Evolutionary conservation across 2,888 invertebrate species (phyloP).

Genomic region (Pammene aurita): DNA sequence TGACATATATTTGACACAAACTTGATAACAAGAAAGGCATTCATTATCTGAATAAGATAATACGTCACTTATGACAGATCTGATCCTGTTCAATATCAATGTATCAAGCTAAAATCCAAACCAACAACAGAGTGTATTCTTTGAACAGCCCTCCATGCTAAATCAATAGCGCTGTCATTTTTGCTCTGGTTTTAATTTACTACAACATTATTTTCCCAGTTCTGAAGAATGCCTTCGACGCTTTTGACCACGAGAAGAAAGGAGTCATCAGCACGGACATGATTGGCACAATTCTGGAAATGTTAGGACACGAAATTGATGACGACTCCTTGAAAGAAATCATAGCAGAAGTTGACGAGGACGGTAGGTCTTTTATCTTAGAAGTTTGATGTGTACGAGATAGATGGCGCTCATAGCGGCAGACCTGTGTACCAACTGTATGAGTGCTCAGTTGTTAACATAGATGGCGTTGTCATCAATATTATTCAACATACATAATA

Average conservation of each 20-base stretch:
- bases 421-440: no score
- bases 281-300: conserved; percentile 93
- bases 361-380: conserved; percentile 78
- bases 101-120: no score
- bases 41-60: no score
- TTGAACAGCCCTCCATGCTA: no score
- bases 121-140: no score
- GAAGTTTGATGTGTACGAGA: conserved; percentile 20
- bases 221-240: conserved; percentile 94
- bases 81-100: no score
- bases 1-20: no score
- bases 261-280: conserved; percentile 92
- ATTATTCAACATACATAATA: neutral
- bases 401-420: conserved; percentile 44
- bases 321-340: conserved; percentile 90
- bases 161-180: neutral
- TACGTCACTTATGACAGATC: no score
- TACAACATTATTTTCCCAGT: conserved; percentile 79
- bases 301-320: conserved; percentile 94
- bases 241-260: conserved; percentile 94
- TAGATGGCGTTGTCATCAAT: conserved; percentile 32
- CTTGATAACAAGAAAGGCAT: no score
- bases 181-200: neutral
- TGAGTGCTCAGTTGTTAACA: neutral
- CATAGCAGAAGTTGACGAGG: conserved; percentile 93